Evolutionary conservation across 2,797 vertebrate genomes (phyloP), one percentile per base, ranked within the genome.

Genomic region (Gymnodraco acuticeps): DNA sequence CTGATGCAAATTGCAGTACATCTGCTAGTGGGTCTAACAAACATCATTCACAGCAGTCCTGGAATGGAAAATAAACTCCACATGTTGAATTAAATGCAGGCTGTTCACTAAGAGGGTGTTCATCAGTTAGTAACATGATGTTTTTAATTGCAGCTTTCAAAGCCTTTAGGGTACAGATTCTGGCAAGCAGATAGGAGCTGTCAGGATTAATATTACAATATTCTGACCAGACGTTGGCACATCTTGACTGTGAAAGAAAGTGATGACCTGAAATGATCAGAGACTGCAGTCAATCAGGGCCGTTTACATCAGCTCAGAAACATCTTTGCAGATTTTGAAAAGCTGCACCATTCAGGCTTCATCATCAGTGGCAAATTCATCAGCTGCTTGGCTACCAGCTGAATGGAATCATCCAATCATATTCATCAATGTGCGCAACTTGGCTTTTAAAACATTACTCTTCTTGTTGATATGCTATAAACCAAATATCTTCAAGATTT

Each of bases 111-210:
- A 77, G 74, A 89, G 75, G 64, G 67, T 77, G 75, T 87, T 90
- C 85, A 91, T 94, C 90, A 93, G 90, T 94, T 94, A 93, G 88
- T 89, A 87, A 92, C 88, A 90, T 85, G 85, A 88, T 91, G 84
- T 80, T 87, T 89, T 89, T 90, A 92, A 95, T 90, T 93, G 84
- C 75, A 70, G 71, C 87, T 92, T 93, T 87, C 78, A 87, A 82
- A 78, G 50, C 85, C 88, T 89, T 88, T 80, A 78, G 78, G 79
- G 81, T 78, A 70, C 65, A 20, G 38, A 59, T 85, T 83, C 78
- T 85, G 85, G 80, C 66, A 76, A 75, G 83, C 73, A 85, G 76
- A 87, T 83, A 78, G 67, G 64, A 92, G 86, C 68, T 82, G 80
- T 87, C 77, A 67, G 45, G 73, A 88, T 91, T 62, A 90, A 92